Percentiles rank a stretch among this genome's conserved stretches.
These are phyloP conservation scores for Copidosoma aretas DNA, from an alignment of 2,888 invertebrate species.

Conservation along the genomic window DNA sequence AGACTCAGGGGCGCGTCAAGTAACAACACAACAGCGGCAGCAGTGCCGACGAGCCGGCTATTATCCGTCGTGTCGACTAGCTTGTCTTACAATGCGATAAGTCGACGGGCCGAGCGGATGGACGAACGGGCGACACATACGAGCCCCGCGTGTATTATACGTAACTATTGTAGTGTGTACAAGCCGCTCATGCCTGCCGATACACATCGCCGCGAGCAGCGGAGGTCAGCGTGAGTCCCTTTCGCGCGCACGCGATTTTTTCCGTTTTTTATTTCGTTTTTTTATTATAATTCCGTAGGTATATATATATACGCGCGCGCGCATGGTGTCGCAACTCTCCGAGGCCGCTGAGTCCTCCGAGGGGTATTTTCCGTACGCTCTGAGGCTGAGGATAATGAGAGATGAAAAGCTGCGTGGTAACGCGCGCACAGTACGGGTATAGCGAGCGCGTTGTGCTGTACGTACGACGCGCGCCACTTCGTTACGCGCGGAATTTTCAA, in stretches of 20 bases:
- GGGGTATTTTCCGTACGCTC: not conserved
- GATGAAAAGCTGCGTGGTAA: not conserved
- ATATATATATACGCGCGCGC: not conserved
- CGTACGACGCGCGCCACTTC: too few relatives aligned
- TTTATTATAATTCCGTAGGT: constrained; percentile 13
- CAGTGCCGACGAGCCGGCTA: constrained; percentile 26
- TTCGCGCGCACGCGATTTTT: constrained; percentile 15
- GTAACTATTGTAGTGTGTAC: constrained; percentile 27
- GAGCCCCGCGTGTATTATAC: constrained; percentile 37
- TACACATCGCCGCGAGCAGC: constrained; percentile 3
- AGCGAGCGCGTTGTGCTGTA: too few relatives aligned
- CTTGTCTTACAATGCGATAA: constrained; percentile 58
- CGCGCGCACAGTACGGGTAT: not conserved
- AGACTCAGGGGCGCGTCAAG: not conserved
- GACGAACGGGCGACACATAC: constrained; percentile 39
- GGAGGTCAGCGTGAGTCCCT: constrained; percentile 18
- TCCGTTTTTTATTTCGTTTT: not conserved
- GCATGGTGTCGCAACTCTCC: constrained; percentile 10
- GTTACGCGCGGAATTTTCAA: too few relatives aligned
- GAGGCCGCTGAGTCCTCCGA: constrained; percentile 2
- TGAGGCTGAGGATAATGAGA: not conserved
- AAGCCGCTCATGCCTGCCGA: constrained; percentile 3
- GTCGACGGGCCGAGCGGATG: constrained; percentile 46
- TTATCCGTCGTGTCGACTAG: constrained; percentile 53
- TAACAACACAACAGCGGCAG: not conserved